Conservation (phyloP, 2,113 vertebrate species). For the human region DNA sequence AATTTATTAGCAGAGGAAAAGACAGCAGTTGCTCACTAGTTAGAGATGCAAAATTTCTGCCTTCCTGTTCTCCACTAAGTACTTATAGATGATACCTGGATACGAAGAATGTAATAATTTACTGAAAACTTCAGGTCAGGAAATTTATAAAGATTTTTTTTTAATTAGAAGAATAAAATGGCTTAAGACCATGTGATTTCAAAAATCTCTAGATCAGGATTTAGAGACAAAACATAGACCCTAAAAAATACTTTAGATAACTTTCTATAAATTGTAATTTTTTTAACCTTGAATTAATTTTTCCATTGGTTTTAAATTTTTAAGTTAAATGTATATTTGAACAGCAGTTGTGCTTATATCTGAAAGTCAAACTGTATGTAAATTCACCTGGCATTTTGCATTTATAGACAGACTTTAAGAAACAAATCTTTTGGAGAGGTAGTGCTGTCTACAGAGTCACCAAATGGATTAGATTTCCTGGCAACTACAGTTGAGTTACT, state of each 20-base stretch:
- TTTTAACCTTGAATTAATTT: slow-evolving; percentile 16
- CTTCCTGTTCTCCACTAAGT: slow-evolving; percentile 47
- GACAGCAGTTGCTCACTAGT: slow-evolving; percentile 74
- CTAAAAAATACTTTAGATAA: background rate
- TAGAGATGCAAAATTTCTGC: slow-evolving; percentile 69
- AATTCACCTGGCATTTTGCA: slow-evolving; percentile 23
- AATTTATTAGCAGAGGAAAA: slow-evolving; percentile 86
- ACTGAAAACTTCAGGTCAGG: slow-evolving; percentile 25
- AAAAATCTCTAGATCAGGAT: slow-evolving; percentile 63
- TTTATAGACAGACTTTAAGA: slow-evolving; percentile 39
- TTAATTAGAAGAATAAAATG: slow-evolving; percentile 55
- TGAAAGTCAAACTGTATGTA: background rate
- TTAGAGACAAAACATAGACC: slow-evolving; percentile 26
- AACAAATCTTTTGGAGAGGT: background rate
- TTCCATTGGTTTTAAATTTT: slow-evolving; percentile 29
- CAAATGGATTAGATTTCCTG: background rate
- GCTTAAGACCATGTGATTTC: slow-evolving; percentile 70
- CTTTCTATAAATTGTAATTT: slow-evolving; percentile 9
- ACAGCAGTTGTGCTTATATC: background rate
- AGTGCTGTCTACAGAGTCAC: background rate
- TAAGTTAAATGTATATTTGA: slow-evolving; percentile 36
- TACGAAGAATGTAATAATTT: slow-evolving; percentile 69
- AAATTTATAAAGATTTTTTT: background rate
- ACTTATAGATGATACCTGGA: slow-evolving; percentile 54
- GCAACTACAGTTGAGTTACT: background rate